phyloP scores from a whole-genome alignment of 2,113 vertebrate genomes.

The Scatophagus argus region DNA sequence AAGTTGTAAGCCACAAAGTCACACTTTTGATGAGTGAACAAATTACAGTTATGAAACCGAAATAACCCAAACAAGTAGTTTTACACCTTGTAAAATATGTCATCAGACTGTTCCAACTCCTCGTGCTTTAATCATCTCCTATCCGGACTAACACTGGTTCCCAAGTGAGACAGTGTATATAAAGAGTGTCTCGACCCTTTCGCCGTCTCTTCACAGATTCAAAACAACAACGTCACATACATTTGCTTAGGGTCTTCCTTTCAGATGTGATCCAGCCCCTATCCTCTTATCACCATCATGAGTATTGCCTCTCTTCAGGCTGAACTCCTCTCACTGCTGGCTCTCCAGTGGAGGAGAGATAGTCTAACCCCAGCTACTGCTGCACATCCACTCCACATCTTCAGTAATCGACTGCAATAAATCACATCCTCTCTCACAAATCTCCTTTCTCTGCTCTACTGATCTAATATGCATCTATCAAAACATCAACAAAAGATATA shows the following conservation, averaged over 20 bases:
- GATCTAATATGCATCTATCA: slow-evolving; percentile 31
- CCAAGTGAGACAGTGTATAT: too few species aligned
- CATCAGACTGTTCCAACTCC: slow-evolving; percentile 1
- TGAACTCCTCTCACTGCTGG: slow-evolving; percentile 19
- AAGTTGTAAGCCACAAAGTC: background rate
- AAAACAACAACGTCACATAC: slow-evolving; percentile 17
- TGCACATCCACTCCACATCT: slow-evolving; percentile 5
- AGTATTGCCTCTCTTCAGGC: slow-evolving; percentile 10
- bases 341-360: background rate
- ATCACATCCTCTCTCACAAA: slow-evolving; percentile 28
- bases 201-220: background rate
- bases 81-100: slow-evolving; percentile 19
- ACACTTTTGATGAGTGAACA: slow-evolving; percentile 33
- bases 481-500: slow-evolving; percentile 11
- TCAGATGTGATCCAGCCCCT: background rate
- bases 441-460: background rate
- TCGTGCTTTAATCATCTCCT: slow-evolving; percentile 42
- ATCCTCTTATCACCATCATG: slow-evolving; percentile 12
- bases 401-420: slow-evolving; percentile 20
- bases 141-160: slow-evolving; percentile 4
- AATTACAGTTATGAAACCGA: slow-evolving; percentile 14
- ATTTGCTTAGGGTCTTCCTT: slow-evolving; percentile 11
- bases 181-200: background rate
- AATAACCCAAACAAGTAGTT: slow-evolving; percentile 9
- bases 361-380: background rate